Evolutionary conservation across 2,888 invertebrate species (phyloP).

Genomic region (Epistrophe grossulariae): DNA sequence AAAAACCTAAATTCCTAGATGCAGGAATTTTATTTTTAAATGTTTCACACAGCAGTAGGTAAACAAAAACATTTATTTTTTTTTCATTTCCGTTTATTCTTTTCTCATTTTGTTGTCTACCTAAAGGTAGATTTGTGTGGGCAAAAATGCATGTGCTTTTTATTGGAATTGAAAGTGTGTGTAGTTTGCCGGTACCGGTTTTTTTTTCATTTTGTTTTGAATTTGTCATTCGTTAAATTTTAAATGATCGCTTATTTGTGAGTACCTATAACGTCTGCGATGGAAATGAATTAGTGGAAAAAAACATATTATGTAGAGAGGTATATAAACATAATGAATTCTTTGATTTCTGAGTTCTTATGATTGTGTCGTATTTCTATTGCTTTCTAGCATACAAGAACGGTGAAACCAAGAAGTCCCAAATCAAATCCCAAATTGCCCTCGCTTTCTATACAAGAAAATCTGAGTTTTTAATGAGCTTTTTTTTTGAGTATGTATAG

Average conservation of each 20-base stretch:
- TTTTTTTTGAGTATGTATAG: background rate
- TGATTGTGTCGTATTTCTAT: background rate
- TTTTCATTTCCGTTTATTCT: constrained; percentile 11
- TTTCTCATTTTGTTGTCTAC: background rate
- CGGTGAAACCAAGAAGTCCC: background rate
- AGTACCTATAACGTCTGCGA: background rate
- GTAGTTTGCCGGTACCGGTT: constrained; percentile 28
- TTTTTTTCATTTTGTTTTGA: constrained; percentile 58
- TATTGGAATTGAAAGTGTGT: background rate
- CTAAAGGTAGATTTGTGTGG: background rate
- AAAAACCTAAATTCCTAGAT: too few relatives aligned
- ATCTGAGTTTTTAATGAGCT: background rate
- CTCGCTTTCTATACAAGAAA: background rate
- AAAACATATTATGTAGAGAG: too few relatives aligned
- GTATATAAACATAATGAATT: too few relatives aligned
- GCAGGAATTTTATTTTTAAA: background rate
- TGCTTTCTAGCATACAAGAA: constrained; percentile 8
- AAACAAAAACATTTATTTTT: constrained; percentile 32
- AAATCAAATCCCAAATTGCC: too few relatives aligned
- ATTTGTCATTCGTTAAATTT: constrained; percentile 33
- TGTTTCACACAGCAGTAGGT: background rate
- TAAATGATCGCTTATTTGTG: background rate
- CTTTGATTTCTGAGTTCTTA: too few relatives aligned
- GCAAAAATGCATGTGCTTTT: background rate
- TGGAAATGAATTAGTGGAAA: background rate